phyloP scores from a whole-genome alignment of 2,113 vertebrate genomes.

The Cisticola juncidis region DNA sequence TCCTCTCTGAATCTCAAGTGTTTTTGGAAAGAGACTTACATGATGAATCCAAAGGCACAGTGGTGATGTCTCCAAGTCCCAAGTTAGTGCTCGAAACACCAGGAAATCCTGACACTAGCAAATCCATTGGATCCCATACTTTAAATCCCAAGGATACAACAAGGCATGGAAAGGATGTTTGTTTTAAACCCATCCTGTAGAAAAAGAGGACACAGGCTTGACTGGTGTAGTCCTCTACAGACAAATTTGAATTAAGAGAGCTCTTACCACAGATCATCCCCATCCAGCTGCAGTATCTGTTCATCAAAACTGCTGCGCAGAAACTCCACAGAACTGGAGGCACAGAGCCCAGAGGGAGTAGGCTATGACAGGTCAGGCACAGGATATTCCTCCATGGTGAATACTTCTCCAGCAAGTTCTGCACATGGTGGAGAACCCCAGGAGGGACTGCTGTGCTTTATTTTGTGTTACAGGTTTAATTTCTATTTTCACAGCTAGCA shows the following conservation, averaged over 20 bases:
- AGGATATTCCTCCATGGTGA: not conserved
- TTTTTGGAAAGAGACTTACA: not conserved
- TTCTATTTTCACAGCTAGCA: not conserved
- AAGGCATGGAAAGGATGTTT: not conserved
- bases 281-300: not conserved
- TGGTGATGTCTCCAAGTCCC: not conserved
- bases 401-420: not conserved
- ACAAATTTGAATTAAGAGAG: not conserved
- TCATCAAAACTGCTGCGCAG: not conserved
- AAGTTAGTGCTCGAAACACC: not conserved
- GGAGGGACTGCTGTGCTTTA: not conserved
- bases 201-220: not conserved
- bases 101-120: not conserved
- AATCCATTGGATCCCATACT: fast-evolving
- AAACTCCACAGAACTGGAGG: not conserved
- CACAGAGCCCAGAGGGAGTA: not conserved
- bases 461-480: not conserved
- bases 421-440: fast-evolving
- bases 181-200: not conserved
- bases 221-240: not conserved
- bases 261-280: not conserved
- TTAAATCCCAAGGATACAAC: not conserved
- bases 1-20: not conserved
- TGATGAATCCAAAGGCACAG: not conserved
- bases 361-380: not conserved